Evolutionary conservation across 2,888 invertebrate genomes (phyloP), one percentile per base, ranked within the genome.

Genomic region (Erebia epiphron): DNA sequence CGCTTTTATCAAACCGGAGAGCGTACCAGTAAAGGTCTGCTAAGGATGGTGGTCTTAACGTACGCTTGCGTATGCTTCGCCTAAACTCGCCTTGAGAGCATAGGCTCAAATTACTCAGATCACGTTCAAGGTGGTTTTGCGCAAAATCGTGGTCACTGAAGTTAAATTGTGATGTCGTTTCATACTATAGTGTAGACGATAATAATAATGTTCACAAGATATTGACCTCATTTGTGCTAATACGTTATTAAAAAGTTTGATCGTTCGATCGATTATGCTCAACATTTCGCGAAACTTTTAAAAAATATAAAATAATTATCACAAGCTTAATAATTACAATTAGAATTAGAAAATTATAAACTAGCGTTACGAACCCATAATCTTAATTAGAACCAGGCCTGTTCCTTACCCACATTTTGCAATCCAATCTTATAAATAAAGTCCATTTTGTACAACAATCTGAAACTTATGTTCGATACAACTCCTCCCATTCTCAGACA

Each of bases 21-120:
- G 79, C 80, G 79, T 82, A 82, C 84, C 82, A 76, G 76, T 80
- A 75, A 79, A 80, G 91, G 76, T 87, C 90, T 84, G 74, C 56
- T 67, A 79, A 83, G 77, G 84, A 76, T 89, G 90, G 90, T 89
- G 88, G 90, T 41, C 81, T 75, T 78, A 76, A 78, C 79, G 79
- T 81, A 81, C 80, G 81, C 79, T 78, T 80, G 82, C 82, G 84
- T 84, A 86, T 86, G 85, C 85, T 83, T 84, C 85, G 86, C 82
- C 80, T 82, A 84, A 82, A 83, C 82, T 90, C 76, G 90, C 92
- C 92, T 92, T 92, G 92, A 90, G 86, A 85, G 84, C 84, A 80
- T 84, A 87, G 88, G 82, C 89, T 93, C 91, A 82, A 82, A 86
- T 93, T 92, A 90, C 92, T 88, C 86, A 81, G 90, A 91, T 92